Conservation (phyloP, 2,888 invertebrate species). For the Anorthoa munda region DNA sequence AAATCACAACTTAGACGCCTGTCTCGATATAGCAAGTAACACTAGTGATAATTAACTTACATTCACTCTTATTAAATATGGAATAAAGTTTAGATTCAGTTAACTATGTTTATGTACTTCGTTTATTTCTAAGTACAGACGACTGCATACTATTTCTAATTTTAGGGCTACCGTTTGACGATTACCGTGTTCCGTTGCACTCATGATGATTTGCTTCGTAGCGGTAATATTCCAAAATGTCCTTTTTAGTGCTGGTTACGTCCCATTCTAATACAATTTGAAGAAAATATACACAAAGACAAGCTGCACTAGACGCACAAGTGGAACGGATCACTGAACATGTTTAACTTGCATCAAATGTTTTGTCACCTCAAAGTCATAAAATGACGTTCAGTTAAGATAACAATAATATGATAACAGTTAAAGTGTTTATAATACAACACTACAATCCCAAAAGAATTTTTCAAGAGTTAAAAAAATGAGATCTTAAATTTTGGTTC, state of each 20-base stretch:
- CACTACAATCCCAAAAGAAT: slow-evolving; percentile 55
- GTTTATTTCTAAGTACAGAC: slow-evolving; percentile 84
- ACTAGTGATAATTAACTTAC: slow-evolving; percentile 85
- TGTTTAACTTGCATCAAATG: slow-evolving; percentile 59
- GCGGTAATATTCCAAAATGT: slow-evolving; percentile 43
- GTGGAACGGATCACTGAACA: slow-evolving; percentile 65
- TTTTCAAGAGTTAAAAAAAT: slow-evolving; percentile 75
- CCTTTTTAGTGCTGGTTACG: slow-evolving; percentile 43
- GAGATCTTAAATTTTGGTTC: slow-evolving; percentile 90
- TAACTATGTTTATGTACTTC: slow-evolving; percentile 87
- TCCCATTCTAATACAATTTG: slow-evolving; percentile 27
- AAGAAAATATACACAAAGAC: slow-evolving; percentile 40
- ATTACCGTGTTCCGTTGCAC: slow-evolving; percentile 69
- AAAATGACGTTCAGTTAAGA: slow-evolving; percentile 52
- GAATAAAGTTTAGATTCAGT: slow-evolving; percentile 86
- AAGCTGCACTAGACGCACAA: slow-evolving; percentile 50
- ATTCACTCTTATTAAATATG: slow-evolving; percentile 85
- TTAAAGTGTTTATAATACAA: slow-evolving; percentile 60
- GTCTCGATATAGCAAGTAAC: slow-evolving; percentile 80
- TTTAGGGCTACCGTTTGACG: slow-evolving; percentile 68
- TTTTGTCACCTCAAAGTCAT: slow-evolving; percentile 49
- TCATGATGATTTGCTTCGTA: slow-evolving; percentile 54
- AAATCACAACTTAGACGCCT: slow-evolving; percentile 86
- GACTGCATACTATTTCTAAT: slow-evolving; percentile 75
- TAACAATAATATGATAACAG: slow-evolving; percentile 59